Evolutionary conservation across 37 sponge, comb jelly and placozoan genomes (phyloP).

Genomic region (Aphrocallistes beatrix): DNA sequence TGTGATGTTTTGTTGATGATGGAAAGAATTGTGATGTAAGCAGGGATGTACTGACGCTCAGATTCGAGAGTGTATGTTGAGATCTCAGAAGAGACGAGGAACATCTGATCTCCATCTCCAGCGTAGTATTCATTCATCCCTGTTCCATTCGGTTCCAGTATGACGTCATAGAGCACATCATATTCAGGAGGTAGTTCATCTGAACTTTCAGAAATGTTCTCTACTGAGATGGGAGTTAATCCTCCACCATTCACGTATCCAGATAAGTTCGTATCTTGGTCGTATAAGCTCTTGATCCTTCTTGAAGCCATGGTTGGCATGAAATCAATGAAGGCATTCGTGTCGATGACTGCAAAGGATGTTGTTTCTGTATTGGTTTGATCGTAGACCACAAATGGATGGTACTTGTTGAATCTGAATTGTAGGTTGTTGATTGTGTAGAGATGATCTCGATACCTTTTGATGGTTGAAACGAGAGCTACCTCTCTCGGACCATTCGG

Average conservation of each 20-base stretch:
- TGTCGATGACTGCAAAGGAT: neutral
- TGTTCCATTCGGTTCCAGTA: conserved; percentile 5
- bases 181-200: neutral
- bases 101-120: neutral
- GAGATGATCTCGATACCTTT: neutral
- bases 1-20: neutral
- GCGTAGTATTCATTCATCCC: neutral
- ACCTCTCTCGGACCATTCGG: neutral
- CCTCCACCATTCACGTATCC: neutral
- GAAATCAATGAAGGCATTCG: neutral
- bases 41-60: neutral
- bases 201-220: neutral
- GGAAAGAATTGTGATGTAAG: neutral
- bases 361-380: neutral
- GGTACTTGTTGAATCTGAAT: neutral
- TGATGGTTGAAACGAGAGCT: neutral
- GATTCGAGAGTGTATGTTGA: neutral
- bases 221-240: neutral
- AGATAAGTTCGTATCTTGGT: neutral
- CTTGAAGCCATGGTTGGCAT: neutral
- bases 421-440: neutral
- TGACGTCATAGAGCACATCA: conserved; percentile 3
- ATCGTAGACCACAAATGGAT: neutral
- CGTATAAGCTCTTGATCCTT: neutral
- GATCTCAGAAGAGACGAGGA: neutral